Evolutionary conservation across 2,888 invertebrate genomes (phyloP), one percentile per base, ranked within the genome.

Genomic region (Entomobrya proxima): DNA sequence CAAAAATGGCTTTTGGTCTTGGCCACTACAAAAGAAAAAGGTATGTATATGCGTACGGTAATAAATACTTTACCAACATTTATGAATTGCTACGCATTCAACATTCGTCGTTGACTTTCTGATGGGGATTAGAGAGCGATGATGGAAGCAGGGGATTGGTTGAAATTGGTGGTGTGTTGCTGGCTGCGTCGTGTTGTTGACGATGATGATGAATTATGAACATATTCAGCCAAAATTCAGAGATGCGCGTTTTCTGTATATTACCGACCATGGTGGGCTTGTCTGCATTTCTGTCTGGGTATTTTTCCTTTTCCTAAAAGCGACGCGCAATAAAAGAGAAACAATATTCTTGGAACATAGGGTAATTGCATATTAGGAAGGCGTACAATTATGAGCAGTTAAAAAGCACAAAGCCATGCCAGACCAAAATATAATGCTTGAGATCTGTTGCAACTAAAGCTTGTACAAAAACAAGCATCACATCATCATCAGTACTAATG

Each of bases 161-260:
- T 78, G 75, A 77, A 69, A 85, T 76, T 85, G 77, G 87, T 87
- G 87, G 87, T 87, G 87, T 87, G 87, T 87, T 80, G 76, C n/a
- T n/a, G n/a, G n/a, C n/a, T n/a, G n/a, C n/a, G n/a, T 69, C 15
- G 27, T 32, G 40, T 35, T 37, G 9, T 27, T 1, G 18, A 58
- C 13, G 55, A 47, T 47, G 9, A 58, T 27, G 21, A 58, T 58
- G 27, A 58, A n/a, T n/a, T n/a, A n/a, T n/a, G n/a, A n/a, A n/a
- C n/a, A n/a, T n/a, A n/a, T n/a, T n/a, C n/a, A n/a, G n/a, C n/a
- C n/a, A n/a, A n/a, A 37, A 61, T 47, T 58, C 40, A 27, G 32
- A 55, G 55, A 72, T 4, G 9, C 11, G 9, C 9, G 7, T n/a
- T 37, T 64, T 35, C 11, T 64, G 6, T n/a, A 35, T 13, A 32